A percentile compares a stretch with the other conserved stretches of the same genome.
phyloP scores from a whole-genome alignment of 2,888 invertebrate species.

The Belgica antarctica region DNA sequence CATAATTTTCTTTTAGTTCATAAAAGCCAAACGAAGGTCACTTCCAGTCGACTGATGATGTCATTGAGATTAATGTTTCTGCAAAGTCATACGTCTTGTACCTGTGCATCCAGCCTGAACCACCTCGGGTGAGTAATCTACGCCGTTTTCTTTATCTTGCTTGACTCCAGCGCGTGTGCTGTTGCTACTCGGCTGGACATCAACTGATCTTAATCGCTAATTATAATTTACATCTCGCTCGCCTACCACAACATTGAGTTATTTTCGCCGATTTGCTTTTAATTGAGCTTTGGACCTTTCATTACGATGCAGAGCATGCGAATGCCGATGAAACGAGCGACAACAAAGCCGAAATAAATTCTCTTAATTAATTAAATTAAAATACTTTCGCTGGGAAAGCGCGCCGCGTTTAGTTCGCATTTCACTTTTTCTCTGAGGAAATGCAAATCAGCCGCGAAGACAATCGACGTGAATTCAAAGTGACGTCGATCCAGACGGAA shows the following conservation, averaged over 20 bases:
- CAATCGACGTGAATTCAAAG: background rate
- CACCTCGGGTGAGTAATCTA: background rate
- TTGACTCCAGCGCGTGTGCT: too few relatives aligned
- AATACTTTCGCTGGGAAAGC: slow-evolving; percentile 19
- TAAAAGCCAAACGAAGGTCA: background rate
- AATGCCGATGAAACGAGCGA: background rate
- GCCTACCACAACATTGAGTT: background rate
- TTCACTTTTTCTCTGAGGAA: background rate
- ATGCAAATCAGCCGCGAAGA: background rate
- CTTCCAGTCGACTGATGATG: background rate
- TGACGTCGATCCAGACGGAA: background rate
- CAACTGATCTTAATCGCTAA: background rate
- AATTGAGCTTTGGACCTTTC: background rate
- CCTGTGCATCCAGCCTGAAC: background rate
- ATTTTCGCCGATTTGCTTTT: background rate
- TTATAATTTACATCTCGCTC: background rate
- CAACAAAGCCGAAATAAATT: slow-evolving; percentile 1
- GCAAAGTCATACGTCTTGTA: background rate
- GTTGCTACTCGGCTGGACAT: background rate
- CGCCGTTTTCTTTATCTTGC: too few relatives aligned
- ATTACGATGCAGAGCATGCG: background rate
- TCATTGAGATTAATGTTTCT: slow-evolving; percentile 13
- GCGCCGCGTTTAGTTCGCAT: background rate
- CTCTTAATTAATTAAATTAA: slow-evolving; percentile 21
- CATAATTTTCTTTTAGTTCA: background rate